A percentile compares a stretch with the other conserved stretches of the same genome.
Conservation (phyloP, 92 coral and sea anemone species). For the Actinostola sp. region DNA sequence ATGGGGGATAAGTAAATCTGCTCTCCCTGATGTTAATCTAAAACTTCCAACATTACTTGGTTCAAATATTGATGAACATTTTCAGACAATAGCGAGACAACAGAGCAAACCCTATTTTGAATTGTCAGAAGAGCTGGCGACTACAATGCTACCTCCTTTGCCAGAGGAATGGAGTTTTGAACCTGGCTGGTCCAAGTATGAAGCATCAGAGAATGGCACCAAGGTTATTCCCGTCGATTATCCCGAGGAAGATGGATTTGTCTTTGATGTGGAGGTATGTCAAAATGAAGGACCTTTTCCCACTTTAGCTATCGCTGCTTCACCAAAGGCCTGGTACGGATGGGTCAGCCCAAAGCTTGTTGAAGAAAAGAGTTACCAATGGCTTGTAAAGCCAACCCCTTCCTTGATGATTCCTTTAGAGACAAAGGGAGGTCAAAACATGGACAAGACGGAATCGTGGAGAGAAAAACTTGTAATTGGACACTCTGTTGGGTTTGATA, state of each 20-base stretch:
- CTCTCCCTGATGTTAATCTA: conserved; percentile 76
- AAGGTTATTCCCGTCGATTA: conserved; percentile 60
- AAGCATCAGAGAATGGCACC: conserved; percentile 31
- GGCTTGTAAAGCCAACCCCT: conserved; percentile 81
- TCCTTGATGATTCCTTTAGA: conserved; percentile 82
- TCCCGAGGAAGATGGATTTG: conserved; percentile 86
- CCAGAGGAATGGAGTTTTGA: conserved; percentile 85
- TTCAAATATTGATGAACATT: conserved; percentile 88
- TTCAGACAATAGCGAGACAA: conserved; percentile 74
- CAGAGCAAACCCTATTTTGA: conserved; percentile 87
- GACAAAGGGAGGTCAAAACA: conserved; percentile 44
- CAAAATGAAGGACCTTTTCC: conserved; percentile 94
- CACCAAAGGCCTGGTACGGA: conserved; percentile 90
- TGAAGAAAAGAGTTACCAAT: conserved; percentile 86
- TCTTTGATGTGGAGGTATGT: conserved; percentile 97
- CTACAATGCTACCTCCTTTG: conserved; percentile 57
- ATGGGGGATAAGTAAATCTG: conserved; percentile 70
- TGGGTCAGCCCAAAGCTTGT: conserved; percentile 94
- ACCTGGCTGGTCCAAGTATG: conserved; percentile 93
- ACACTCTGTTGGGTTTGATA: conserved; percentile 90
- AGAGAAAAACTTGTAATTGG: conserved; percentile 87
- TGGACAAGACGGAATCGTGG: conserved; percentile 53
- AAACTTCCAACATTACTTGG: conserved; percentile 81
- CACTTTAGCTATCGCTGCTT: conserved; percentile 88
- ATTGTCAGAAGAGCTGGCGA: conserved; percentile 76